Evolutionary conservation across 2,797 vertebrate genomes (phyloP), one percentile per base, ranked within the genome.

Genomic region (Diplodus sargus): DNA sequence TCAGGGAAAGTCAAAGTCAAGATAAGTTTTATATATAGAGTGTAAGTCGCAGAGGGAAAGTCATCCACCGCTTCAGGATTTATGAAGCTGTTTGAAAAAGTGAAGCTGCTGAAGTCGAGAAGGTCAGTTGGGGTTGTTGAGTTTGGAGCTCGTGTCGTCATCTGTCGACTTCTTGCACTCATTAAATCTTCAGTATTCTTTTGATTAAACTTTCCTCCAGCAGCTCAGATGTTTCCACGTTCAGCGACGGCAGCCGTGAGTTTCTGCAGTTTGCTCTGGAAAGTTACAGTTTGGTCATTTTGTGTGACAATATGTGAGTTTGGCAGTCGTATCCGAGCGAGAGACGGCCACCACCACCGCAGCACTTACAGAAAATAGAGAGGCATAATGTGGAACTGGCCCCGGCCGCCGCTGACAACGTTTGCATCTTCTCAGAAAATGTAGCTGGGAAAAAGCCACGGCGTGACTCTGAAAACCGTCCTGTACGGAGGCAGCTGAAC

Each of bases 351-450:
- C 65, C n/a, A 15, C 53, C 22, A 16, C 63, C n/a, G 10, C 56
- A 56, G 68, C 0, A 12, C 58, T 83, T 17, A 52, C 1, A 62
- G 22, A 70, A 67, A 71, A 28, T 6, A 42, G 34, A 42, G 34
- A 49, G 10, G 0, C 57, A 63, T 56, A n/a, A 79, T 34, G 73
- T 52, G 61, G 53, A 74, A 45, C 56, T 60, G 73, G 59, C 63
- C 25, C 49, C n/a, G 61, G 53, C 30, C 22, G 1, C 69, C 16
- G 70, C 61, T 51, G 65, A 79, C 63, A 43, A 43, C 4, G 39
- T 65, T 67, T 53, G 58, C 51, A 52, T 78, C 74, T n/a, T 25
- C 62, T 79, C 60, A 66, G 20, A 34, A 66, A 74, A 57, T 52
- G 70, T 18, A 62, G 49, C 48, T 58, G 74, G 66, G 58, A 81